Base-by-base conservation (phyloP, 2,113 vertebrate species). In the Lagopus leucura region DNA sequence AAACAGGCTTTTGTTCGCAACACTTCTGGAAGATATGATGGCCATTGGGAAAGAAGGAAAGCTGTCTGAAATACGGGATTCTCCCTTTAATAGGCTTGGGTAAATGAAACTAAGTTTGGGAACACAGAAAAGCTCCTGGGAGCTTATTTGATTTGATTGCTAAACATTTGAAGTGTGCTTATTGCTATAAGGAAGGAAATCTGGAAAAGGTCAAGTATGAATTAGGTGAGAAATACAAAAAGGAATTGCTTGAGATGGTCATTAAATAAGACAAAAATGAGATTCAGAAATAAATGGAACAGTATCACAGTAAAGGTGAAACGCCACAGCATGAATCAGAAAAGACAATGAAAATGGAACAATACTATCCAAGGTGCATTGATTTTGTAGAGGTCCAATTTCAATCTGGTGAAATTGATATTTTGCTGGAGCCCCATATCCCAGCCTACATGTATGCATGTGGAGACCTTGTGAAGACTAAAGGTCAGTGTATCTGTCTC, bases 221-320 rank as follows among this genome's bases (percentile, higher is more conserved):
- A 89, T 93, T 86, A 90, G 85, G 61, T 95, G 65, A 95, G 69
- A 94, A 94, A 93, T 79, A 88, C 50, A 96, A 90, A 91, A 95
- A 84, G 52, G 74, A 95, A 63, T 93, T 87, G 70, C 75, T 89
- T 77, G 87, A 95, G 82, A 85, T 91, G 92, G 84, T 85, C 80
- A 92, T 96, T 95, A 93, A 93, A 78, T 79, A 93, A 94, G 94
- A 80, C 64, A 95, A 93, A 95, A 91, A 89, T 76, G 47, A 95
- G 78, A 89, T 93, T 89, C 58, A 65, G 57, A 43, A 92, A 52
- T 92, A 95, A 92, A 92, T 81, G 83, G 82, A 90, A 88, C 45
- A 82, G 57, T 90, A 92, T 70, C 75, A 57, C 30, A 88, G 83
- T 82, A 90, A 93, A 96, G 90, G 89, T 95, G 92, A 95, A 96